Percentiles rank a stretch among this genome's conserved stretches.
phyloP scores from a whole-genome alignment of 2,797 vertebrate genomes.

The Xenops minutus region DNA sequence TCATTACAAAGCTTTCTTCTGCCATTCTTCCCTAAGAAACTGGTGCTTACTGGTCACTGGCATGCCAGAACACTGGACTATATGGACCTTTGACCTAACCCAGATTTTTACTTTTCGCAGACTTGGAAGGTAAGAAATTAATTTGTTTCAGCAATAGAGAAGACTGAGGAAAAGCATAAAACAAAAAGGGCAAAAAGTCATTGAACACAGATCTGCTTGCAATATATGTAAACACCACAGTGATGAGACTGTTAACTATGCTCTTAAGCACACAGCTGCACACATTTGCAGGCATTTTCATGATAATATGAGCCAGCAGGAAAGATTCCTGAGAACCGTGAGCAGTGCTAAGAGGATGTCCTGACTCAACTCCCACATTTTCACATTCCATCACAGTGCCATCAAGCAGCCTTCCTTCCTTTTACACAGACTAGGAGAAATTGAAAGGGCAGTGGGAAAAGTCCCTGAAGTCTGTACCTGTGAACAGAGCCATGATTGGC shows the following conservation, averaged over 20 bases:
- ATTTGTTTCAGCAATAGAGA: not conserved
- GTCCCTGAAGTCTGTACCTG: not conserved
- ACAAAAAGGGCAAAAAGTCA: not conserved
- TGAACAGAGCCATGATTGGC: not conserved
- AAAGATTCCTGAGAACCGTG: not conserved
- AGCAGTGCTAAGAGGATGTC: not conserved
- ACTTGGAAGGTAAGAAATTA: not conserved
- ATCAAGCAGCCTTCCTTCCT: not conserved
- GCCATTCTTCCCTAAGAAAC: not conserved
- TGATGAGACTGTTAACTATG: not conserved
- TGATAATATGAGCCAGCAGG: fast-evolving
- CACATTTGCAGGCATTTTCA: not conserved
- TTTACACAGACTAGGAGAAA: not conserved
- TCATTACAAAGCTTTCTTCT: not conserved
- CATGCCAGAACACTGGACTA: not conserved
- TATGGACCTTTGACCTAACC: not conserved
- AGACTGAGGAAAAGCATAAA: not conserved
- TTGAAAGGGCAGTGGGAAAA: not conserved
- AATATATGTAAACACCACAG: not conserved
- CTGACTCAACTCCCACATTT: not conserved
- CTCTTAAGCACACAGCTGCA: not conserved
- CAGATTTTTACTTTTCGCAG: not conserved
- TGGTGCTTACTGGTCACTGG: not conserved
- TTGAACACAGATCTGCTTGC: not conserved
- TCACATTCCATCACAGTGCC: not conserved